phyloP scores from a whole-genome alignment of 2,888 invertebrate species.

The Xylota segnis region DNA sequence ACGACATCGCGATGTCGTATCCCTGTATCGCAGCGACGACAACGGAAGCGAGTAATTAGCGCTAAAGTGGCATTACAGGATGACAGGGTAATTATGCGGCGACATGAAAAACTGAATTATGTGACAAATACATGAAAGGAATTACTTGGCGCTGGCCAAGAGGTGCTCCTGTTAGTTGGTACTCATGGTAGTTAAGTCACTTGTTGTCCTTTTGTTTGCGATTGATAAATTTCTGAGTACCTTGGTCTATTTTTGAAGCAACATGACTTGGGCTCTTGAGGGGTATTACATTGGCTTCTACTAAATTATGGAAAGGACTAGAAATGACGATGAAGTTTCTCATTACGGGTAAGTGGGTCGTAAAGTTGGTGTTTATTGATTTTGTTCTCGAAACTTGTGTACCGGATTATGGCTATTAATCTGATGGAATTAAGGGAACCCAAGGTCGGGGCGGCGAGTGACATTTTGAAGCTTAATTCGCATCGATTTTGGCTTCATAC shows the following conservation, averaged over 20 bases:
- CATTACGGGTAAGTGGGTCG: neutral
- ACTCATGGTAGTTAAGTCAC: conserved; percentile 20
- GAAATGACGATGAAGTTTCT: neutral
- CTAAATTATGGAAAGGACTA: neutral
- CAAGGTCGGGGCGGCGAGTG: neutral
- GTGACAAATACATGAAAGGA: conserved; percentile 49
- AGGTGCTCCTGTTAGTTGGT: conserved; percentile 21
- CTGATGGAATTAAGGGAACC: neutral
- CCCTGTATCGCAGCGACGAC: neutral
- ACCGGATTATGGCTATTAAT: neutral
- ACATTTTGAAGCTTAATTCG: neutral
- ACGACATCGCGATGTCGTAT: neutral
- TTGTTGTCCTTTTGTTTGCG: conserved; percentile 17
- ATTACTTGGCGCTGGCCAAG: conserved; percentile 10
- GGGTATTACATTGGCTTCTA: neutral
- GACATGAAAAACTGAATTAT: conserved; percentile 49
- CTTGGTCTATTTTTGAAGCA: neutral
- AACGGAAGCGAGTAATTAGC: conserved; percentile 47
- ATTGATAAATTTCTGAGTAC: conserved; percentile 9
- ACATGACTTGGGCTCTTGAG: neutral
- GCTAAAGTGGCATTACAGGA: conserved; percentile 53
- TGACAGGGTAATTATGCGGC: conserved; percentile 36
- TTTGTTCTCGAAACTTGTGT: conserved; percentile 1
- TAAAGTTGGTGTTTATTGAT: conserved; percentile 19
- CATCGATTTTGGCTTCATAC: neutral